phyloP scores from a whole-genome alignment of 1,140 invertebrate genomes.

The Laupala kohalensis region DNA sequence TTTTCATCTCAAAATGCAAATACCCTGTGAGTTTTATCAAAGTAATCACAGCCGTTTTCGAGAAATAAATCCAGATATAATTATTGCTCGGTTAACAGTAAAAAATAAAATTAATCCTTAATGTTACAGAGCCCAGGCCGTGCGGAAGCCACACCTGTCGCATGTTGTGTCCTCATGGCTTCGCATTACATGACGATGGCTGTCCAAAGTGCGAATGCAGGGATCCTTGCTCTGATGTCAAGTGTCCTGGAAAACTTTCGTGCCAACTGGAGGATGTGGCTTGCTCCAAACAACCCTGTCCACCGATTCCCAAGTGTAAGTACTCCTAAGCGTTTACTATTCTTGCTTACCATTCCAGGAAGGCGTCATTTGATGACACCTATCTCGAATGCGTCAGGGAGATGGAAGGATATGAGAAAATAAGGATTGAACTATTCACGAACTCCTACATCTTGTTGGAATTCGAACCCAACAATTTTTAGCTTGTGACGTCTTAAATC shows the following conservation, averaged over 20 bases:
- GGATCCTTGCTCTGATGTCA: constrained; percentile 60
- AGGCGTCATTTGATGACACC: no score
- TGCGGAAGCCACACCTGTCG: constrained; percentile 68
- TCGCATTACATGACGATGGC: constrained; percentile 54
- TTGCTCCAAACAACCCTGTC: constrained; percentile 62
- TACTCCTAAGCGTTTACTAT: no score
- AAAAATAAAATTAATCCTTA: neutral
- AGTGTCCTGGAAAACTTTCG: constrained; percentile 55
- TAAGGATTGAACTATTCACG: no score
- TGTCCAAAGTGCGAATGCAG: constrained; percentile 67
- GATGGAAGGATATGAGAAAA: no score
- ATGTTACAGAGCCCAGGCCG: constrained; percentile 34
- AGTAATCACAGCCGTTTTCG: no score
- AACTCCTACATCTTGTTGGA: no score
- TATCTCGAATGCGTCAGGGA: no score
- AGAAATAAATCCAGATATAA: constrained; percentile 10
- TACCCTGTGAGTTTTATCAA: no score
- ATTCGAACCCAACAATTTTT: no score
- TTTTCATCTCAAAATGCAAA: no score
- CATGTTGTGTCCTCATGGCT: constrained; percentile 78
- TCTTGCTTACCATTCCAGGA: no score
- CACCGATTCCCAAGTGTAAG: constrained; percentile 68
- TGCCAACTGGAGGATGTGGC: constrained; percentile 67
- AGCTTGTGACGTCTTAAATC: no score
- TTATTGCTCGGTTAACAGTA: neutral